A percentile compares a stretch with the other conserved stretches of the same genome.
Conservation (phyloP, 2,797 vertebrate genomes). For the Anableps anableps region DNA sequence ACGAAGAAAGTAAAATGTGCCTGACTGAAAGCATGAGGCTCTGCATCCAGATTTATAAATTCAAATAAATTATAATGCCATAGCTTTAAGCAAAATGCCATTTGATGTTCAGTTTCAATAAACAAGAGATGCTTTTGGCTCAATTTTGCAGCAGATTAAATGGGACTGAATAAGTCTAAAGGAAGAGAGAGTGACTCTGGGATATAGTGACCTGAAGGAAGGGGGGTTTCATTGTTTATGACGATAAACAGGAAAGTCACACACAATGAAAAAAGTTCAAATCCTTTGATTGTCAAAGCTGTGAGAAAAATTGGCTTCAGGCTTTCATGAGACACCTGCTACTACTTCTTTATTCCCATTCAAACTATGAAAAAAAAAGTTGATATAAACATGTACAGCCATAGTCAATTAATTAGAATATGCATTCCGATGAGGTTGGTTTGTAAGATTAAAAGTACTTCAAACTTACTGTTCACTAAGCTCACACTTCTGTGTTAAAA, state of each 20-base stretch:
- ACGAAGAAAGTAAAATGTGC: neutral
- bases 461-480: neutral
- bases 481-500: neutral
- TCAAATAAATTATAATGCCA: neutral
- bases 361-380: neutral
- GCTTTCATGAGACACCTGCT: constrained; percentile 52
- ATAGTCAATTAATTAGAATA: too few species aligned
- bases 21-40: neutral
- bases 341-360: constrained; percentile 4
- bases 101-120: neutral
- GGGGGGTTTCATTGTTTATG: constrained; percentile 43
- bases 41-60: neutral
- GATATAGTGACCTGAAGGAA: constrained; percentile 32
- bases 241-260: constrained; percentile 86
- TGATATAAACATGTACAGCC: too few species aligned
- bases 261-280: constrained; percentile 49
- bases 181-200: constrained; percentile 55
- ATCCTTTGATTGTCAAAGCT: constrained; percentile 58
- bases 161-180: neutral
- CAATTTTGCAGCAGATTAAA: constrained; percentile 2
- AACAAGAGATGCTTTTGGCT: neutral
- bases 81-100: neutral
- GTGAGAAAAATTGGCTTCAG: constrained; percentile 62
- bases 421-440: too few species aligned
- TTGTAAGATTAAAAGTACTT: neutral